Conservation (phyloP, 2,113 vertebrate species). For the Zosterops japonicus region DNA sequence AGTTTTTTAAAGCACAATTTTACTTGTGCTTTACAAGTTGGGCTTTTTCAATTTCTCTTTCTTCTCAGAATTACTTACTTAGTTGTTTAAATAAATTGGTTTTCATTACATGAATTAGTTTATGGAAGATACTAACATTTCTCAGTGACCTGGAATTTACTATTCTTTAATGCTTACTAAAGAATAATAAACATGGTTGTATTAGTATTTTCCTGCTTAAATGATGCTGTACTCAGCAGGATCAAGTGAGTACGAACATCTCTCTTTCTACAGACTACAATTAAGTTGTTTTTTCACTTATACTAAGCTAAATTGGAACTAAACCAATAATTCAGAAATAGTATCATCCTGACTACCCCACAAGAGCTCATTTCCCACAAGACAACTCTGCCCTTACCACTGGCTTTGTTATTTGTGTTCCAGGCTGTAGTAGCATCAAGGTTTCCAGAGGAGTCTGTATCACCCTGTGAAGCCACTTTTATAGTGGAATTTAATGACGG, state of each 20-base stretch:
- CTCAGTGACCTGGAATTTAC: background rate
- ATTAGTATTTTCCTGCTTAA: background rate
- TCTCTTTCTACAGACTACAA: background rate
- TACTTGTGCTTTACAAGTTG: background rate
- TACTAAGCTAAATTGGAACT: background rate
- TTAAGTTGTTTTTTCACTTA: background rate
- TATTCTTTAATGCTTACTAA: background rate
- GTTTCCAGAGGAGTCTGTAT: slow-evolving; percentile 49
- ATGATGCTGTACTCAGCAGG: background rate
- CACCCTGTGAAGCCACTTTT: slow-evolving; percentile 74
- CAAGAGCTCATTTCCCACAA: background rate
- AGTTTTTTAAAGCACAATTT: no score
- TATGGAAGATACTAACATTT: background rate
- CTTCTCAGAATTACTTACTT: background rate
- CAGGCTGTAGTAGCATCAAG: slow-evolving; percentile 60
- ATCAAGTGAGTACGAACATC: background rate
- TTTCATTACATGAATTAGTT: background rate
- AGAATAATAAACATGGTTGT: background rate
- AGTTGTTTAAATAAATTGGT: background rate
- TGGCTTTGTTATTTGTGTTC: slow-evolving; percentile 77
- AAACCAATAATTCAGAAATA: background rate
- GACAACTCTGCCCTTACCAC: slow-evolving; percentile 71
- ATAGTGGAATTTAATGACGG: slow-evolving; percentile 85
- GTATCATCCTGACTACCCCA: background rate
- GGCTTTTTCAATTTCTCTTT: background rate